Evolutionary conservation across 1,140 invertebrate species (phyloP), one percentile per base, ranked within the genome.

Genomic region (Drosophila leontia): DNA sequence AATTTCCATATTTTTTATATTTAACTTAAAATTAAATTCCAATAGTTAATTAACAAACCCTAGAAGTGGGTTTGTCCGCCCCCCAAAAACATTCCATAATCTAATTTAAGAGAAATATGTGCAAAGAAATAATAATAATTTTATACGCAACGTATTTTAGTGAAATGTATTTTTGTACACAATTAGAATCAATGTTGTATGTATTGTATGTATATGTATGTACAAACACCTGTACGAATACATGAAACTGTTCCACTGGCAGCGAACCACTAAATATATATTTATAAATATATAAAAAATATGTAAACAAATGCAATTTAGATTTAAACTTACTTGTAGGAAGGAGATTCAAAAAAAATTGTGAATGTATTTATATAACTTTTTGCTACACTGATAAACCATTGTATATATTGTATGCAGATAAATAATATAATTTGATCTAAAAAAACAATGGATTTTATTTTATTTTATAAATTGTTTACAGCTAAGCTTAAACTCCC

Each of bases 81-180:
- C 26, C 26, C 26, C 26, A 6, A 29, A 29, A 29, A 60, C 45
- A 48, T 68, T 60, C 61, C 72, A 80, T 61, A 58, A 39, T 55
- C 51, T 82, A 76, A 48, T 55, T 59, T 88, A 87, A 87, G 83
- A 72, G 51, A 82, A 78, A 81, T 62, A 60, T 69, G 57, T 84
- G 62, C 80, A 83, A 79, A 84, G 48, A 53, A 65, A 82, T 74
- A 81, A 85, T 83, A 79, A 71, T 90, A 85, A 78, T 90, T 88
- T 90, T 90, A 59, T 90, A 84, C 65, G 86, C 82, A 74, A 71
- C 63, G 82, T 85, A 85, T 85, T 90, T 88, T 90, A 90, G 85
- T 90, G 61, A 90, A 90, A 90, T 85, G 86, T 90, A 91, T 90
- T 90, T 90, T 90, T 90, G 60, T 90, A 90, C 77, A 82, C 77